Percentiles rank a stretch among this genome's conserved stretches.
Conservation (phyloP, 1,140 invertebrate species). For the Tetragnatha versicolor region DNA sequence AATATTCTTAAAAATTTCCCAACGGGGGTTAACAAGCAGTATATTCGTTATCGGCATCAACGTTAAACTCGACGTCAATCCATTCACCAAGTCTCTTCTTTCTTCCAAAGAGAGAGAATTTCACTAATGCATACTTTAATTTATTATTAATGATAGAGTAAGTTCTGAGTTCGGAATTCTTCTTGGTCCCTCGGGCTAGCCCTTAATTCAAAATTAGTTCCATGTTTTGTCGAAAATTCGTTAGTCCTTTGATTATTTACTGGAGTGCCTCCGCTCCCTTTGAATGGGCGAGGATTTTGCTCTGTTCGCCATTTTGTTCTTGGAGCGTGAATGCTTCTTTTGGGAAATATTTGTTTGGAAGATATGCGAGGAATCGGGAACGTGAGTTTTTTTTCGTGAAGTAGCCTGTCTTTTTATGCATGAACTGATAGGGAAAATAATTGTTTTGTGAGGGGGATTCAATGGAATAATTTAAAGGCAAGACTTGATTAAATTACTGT, state of each 20-base stretch:
- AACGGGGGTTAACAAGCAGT: neutral
- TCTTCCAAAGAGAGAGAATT: neutral
- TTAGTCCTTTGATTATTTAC: neutral
- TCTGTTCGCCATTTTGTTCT: neutral
- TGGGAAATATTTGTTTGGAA: neutral
- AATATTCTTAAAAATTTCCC: slow-evolving; percentile 24
- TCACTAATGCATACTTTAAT: slow-evolving; percentile 30
- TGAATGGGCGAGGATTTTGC: neutral
- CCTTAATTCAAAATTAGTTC: neutral
- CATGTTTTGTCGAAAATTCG: neutral
- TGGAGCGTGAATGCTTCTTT: neutral
- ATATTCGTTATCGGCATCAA: slow-evolving; percentile 10
- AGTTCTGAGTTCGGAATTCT: neutral
- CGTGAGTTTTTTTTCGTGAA: no score
- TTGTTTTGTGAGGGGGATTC: no score
- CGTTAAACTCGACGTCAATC: neutral
- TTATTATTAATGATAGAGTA: slow-evolving; percentile 30
- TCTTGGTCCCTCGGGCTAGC: neutral
- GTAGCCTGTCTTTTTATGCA: no score
- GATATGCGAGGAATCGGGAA: neutral
- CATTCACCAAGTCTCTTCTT: neutral
- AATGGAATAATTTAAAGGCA: no score
- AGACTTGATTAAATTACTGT: no score
- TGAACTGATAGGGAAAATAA: no score
- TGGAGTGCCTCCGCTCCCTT: neutral